These are phyloP conservation scores for Adoxophyes honmai DNA, from an alignment of 1,140 invertebrate genomes.

Conservation along the genomic window DNA sequence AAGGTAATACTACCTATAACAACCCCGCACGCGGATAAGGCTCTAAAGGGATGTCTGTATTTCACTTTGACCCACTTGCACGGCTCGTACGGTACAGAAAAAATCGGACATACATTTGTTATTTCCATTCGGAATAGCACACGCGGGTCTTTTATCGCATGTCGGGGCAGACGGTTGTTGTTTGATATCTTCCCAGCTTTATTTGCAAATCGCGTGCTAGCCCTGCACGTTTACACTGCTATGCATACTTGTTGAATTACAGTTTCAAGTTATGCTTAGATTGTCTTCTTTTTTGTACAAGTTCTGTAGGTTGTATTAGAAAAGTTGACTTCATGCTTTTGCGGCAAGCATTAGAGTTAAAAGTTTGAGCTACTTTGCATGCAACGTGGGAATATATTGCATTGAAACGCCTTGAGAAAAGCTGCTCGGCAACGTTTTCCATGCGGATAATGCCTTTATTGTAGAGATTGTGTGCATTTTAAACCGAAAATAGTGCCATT, in stretches of 20 bases:
- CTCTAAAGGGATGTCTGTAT: background rate
- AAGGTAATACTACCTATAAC: too few species aligned
- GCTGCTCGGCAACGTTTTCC: too few species aligned
- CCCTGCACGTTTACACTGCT: conserved; percentile 52
- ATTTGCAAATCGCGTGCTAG: conserved; percentile 70
- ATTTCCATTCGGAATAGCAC: conserved; percentile 60
- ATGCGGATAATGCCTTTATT: too few species aligned
- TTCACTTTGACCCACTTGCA: background rate
- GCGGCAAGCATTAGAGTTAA: too few species aligned
- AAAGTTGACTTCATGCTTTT: too few species aligned
- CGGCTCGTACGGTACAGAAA: conserved; percentile 19
- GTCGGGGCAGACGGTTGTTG: conserved; percentile 49
- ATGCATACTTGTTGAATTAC: conserved; percentile 73
- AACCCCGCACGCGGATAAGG: too few species aligned
- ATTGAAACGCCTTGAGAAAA: too few species aligned
- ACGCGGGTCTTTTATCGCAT: conserved; percentile 62
- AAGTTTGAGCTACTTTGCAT: too few species aligned
- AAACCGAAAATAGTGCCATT: too few species aligned
- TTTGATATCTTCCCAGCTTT: conserved; percentile 71
- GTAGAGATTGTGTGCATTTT: too few species aligned
- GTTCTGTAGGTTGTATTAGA: too few species aligned
- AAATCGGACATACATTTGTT: conserved; percentile 52
- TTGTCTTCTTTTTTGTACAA: conserved; percentile 29
- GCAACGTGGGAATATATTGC: too few species aligned
- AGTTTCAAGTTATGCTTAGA: conserved; percentile 43